These are phyloP conservation scores for Dipodomys stephensi DNA, from an alignment of 2,113 vertebrate genomes.

Conservation along the genomic window DNA sequence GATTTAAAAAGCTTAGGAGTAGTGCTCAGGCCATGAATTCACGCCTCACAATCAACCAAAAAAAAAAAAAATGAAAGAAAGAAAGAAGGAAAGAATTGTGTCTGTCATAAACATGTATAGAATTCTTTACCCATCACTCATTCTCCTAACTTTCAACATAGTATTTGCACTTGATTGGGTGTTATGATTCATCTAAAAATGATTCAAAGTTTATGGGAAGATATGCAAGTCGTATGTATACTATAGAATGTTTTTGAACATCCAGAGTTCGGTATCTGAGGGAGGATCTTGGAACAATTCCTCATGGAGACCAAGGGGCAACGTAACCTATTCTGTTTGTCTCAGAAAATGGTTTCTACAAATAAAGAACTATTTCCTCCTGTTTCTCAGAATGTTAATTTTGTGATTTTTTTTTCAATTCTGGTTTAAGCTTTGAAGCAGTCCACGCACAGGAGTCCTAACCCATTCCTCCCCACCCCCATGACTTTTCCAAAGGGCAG, in stretches of 20 bases:
- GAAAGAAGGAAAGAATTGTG: not conserved
- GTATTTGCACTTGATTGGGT: not conserved
- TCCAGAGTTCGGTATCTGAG: not conserved
- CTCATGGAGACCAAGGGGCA: not conserved
- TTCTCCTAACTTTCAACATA: not conserved
- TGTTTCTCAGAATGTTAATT: not conserved
- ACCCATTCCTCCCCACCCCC: fast-evolving
- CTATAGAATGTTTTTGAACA: not conserved
- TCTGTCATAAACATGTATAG: not conserved
- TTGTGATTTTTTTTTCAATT: not conserved
- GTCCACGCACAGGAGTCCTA: not conserved
- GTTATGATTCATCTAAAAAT: not conserved
- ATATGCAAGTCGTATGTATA: no score
- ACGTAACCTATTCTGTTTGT: not conserved
- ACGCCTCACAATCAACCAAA: no score
- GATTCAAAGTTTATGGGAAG: not conserved
- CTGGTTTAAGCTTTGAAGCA: not conserved
- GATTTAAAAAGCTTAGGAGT: no score
- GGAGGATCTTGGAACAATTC: not conserved
- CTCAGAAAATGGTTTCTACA: not conserved
- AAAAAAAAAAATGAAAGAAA: no score
- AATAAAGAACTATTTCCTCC: not conserved
- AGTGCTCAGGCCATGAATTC: no score
- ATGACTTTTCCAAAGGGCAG: not conserved
- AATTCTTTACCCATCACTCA: not conserved